These are phyloP conservation scores for Syrmaticus mikado DNA, from an alignment of 2,113 vertebrate species.

Conservation along the genomic window DNA sequence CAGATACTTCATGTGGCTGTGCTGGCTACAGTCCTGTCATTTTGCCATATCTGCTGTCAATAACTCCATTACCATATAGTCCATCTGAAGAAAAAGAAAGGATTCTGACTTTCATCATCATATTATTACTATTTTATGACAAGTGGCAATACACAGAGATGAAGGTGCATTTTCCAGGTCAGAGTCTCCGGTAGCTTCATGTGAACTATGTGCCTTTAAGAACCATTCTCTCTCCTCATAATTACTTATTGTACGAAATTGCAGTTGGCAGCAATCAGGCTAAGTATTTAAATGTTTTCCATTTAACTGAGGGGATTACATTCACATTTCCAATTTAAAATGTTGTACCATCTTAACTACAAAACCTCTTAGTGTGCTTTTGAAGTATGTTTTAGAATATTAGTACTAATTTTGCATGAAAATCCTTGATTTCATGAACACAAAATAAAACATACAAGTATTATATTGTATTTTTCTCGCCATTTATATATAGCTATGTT, in stretches of 20 bases:
- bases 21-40: not conserved
- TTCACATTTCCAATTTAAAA: conserved; percentile 46
- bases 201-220: conserved; percentile 10
- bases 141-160: not conserved
- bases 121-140: not conserved
- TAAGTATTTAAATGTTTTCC: conserved; percentile 50
- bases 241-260: conserved; percentile 53
- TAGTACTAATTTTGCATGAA: not conserved
- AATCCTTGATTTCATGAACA: not conserved
- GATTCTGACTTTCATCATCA: not conserved
- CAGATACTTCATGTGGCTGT: not conserved
- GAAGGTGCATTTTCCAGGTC: not conserved
- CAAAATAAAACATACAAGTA: not conserved
- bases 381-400: not conserved
- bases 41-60: not conserved
- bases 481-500: not conserved
- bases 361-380: not conserved
- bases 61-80: not conserved
- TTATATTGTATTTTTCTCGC: not conserved
- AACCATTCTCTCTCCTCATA: not conserved
- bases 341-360: conserved; percentile 45
- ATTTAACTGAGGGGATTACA: conserved; percentile 44
- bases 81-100: not conserved
- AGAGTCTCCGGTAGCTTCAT: not conserved
- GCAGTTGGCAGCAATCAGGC: conserved; percentile 50